phyloP scores from a whole-genome alignment of 2,797 vertebrate species.

The Manis crassicaudata region DNA sequence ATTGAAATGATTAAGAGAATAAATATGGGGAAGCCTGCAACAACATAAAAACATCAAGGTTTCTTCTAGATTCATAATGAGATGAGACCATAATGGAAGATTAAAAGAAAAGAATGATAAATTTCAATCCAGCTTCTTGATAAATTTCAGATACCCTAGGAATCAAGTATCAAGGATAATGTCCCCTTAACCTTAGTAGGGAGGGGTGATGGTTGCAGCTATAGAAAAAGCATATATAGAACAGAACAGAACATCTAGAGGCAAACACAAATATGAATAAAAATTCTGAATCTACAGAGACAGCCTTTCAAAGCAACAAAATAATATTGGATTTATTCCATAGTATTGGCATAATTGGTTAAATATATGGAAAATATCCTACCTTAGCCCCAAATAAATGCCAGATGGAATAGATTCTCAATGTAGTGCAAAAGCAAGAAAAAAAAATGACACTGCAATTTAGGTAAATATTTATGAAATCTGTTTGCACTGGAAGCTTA shows the following conservation, averaged over 20 bases:
- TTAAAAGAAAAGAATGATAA: background rate
- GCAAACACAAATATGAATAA: background rate
- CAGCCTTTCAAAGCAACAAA: background rate
- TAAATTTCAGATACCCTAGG: background rate
- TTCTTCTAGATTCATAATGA: background rate
- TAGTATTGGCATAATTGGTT: background rate
- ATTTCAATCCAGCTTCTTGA: background rate
- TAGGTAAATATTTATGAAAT: slow-evolving; percentile 46
- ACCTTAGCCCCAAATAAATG: slow-evolving; percentile 20
- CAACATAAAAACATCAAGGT: background rate
- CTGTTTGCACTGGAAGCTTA: background rate
- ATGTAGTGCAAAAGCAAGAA: background rate
- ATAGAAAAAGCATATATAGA: background rate
- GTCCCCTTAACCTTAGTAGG: background rate
- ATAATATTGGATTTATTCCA: background rate
- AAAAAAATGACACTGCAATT: background rate
- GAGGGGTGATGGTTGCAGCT: background rate
- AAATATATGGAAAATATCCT: slow-evolving; percentile 19
- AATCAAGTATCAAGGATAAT: background rate
- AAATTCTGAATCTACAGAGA: background rate
- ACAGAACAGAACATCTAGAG: background rate
- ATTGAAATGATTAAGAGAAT: background rate
- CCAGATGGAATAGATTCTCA: slow-evolving; percentile 13
- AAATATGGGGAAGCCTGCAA: background rate
- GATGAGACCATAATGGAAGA: slow-evolving; percentile 5